A percentile compares a stretch with the other conserved stretches of the same genome.
phyloP scores from a whole-genome alignment of 2,797 vertebrate species.

The Danio jaintianensis region DNA sequence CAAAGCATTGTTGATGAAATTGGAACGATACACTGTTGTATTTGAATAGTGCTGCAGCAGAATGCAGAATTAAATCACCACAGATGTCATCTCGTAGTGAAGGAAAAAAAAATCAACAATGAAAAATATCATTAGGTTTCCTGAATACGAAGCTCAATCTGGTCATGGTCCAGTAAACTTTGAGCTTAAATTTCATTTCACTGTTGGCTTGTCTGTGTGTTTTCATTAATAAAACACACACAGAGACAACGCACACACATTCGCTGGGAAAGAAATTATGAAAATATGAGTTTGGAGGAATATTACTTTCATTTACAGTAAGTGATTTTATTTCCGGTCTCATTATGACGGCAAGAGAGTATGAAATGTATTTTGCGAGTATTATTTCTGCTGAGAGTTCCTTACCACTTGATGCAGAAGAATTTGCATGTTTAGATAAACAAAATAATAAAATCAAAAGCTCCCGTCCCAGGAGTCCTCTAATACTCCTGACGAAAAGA shows the following conservation, averaged over 20 bases:
- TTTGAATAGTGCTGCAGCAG: constrained; percentile 25
- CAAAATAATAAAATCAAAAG: constrained; percentile 25
- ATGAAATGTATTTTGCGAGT: constrained; percentile 14
- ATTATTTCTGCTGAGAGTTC: constrained; percentile 35
- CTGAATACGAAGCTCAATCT: constrained; percentile 35
- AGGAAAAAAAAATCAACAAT: neutral
- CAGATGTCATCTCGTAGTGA: constrained; percentile 27
- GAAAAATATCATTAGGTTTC: constrained; percentile 48
- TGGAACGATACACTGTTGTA: constrained; percentile 32
- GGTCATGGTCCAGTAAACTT: constrained; percentile 40
- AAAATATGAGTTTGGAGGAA: constrained; percentile 29
- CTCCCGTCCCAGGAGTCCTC: neutral
- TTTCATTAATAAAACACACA: constrained; percentile 27
- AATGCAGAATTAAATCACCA: constrained; percentile 39
- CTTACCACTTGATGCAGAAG: neutral
- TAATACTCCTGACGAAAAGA: constrained; percentile 22
- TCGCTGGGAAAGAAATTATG: constrained; percentile 8
- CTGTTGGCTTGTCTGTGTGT: constrained; percentile 30
- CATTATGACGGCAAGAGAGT: constrained; percentile 25
- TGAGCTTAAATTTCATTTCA: constrained; percentile 44
- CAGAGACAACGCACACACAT: neutral
- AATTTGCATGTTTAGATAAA: constrained; percentile 30
- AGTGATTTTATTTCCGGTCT: constrained; percentile 6
- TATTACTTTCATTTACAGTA: constrained; percentile 24
- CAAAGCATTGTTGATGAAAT: constrained; percentile 26